phyloP scores from a whole-genome alignment of 2,113 vertebrate genomes.

The Glaucomys volans region DNA sequence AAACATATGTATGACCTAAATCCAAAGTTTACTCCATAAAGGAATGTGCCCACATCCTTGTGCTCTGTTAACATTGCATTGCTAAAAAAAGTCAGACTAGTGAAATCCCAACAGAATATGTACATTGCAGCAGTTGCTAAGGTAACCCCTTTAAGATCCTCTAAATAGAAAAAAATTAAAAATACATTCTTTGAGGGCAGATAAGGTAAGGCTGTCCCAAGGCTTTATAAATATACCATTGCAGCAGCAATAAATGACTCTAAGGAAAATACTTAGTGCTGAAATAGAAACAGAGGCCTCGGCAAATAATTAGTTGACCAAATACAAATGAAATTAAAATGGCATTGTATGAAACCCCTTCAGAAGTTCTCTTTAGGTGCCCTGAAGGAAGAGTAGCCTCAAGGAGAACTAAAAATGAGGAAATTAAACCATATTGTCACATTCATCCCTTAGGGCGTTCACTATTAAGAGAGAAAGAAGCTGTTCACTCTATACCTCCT shows the following conservation, averaged over 20 bases:
- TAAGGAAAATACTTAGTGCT: slow-evolving; percentile 60
- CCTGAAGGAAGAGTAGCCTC: slow-evolving; percentile 61
- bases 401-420: slow-evolving; percentile 66
- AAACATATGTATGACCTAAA: slow-evolving; percentile 69
- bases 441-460: slow-evolving; percentile 64
- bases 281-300: slow-evolving; percentile 50
- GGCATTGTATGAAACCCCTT: background rate
- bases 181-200: slow-evolving; percentile 76
- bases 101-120: slow-evolving; percentile 83
- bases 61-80: slow-evolving; percentile 67
- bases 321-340: slow-evolving; percentile 56
- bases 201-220: slow-evolving; percentile 78
- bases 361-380: slow-evolving; percentile 33
- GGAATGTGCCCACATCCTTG: slow-evolving; percentile 57
- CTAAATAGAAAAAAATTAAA: slow-evolving; percentile 77
- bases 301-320: slow-evolving; percentile 59
- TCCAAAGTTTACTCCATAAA: slow-evolving; percentile 69
- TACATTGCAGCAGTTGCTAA: slow-evolving; percentile 85
- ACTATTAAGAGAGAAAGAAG: slow-evolving; percentile 54
- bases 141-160: slow-evolving; percentile 83
- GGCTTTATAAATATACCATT: slow-evolving; percentile 60
- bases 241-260: slow-evolving; percentile 45
- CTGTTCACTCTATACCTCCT: background rate
- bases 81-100: slow-evolving; percentile 85
- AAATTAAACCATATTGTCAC: slow-evolving; percentile 64